phyloP scores from a whole-genome alignment of 2,888 invertebrate species.

The Platycnemis pennipes region DNA sequence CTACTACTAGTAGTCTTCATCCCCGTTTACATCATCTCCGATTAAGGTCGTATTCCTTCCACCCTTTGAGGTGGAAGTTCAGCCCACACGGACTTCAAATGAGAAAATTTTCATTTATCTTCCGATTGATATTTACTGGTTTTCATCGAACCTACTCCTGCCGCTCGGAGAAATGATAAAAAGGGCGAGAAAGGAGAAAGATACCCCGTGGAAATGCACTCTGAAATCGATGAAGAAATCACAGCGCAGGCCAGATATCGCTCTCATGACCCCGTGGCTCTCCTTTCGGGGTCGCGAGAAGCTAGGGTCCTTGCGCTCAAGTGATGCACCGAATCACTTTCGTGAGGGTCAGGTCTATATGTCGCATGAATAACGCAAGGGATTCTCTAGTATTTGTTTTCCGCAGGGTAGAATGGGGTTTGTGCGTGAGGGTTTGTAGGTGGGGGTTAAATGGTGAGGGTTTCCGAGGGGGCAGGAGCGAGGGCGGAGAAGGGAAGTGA shows the following conservation, averaged over 20 bases:
- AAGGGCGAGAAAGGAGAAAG: neutral
- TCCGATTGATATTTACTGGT: neutral
- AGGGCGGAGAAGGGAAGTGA: neutral
- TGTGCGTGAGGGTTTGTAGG: neutral
- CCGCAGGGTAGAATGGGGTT: neutral
- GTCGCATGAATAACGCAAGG: neutral
- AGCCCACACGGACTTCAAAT: neutral
- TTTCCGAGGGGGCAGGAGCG: no score
- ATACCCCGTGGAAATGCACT: neutral
- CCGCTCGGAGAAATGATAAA: neutral
- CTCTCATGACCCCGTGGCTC: constrained; percentile 16
- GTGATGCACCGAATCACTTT: neutral
- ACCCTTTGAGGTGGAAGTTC: neutral
- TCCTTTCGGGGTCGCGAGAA: neutral
- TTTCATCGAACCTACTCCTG: neutral
- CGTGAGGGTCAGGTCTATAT: neutral
- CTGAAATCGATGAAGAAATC: constrained; percentile 11
- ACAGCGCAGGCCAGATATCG: neutral
- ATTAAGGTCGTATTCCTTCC: neutral
- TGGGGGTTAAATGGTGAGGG: neutral
- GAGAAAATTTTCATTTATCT: neutral
- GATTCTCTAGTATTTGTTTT: neutral
- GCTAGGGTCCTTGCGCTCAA: neutral
- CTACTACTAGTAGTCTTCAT: no score
- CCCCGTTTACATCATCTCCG: no score